Evolutionary conservation across 2,113 vertebrate species (phyloP).

Genomic region (Columba livia): DNA sequence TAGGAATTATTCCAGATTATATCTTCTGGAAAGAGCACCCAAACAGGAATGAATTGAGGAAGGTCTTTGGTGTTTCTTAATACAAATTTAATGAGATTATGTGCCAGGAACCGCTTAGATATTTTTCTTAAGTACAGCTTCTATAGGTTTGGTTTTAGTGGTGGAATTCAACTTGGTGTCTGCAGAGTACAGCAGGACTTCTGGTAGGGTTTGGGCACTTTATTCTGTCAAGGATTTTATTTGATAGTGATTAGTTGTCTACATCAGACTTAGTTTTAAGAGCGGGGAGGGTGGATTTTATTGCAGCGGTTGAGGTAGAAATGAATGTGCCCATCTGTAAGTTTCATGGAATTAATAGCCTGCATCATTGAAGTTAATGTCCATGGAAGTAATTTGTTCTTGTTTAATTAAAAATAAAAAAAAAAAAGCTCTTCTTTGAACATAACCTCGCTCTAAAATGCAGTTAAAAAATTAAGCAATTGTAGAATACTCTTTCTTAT

Average conservation of each 20-base stretch:
- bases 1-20: neutral
- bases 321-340: neutral
- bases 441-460: neutral
- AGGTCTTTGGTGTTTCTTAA: neutral
- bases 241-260: neutral
- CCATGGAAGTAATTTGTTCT: neutral
- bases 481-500: neutral
- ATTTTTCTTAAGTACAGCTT: neutral
- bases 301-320: neutral
- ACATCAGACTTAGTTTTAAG: neutral
- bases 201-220: neutral
- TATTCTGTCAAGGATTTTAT: neutral
- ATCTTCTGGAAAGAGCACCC: neutral
- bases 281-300: neutral
- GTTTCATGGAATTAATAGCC: neutral
- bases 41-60: neutral
- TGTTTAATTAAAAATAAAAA: neutral
- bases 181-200: neutral
- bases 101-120: neutral
- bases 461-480: neutral
- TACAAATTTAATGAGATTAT: neutral
- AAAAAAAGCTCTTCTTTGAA: neutral
- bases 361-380: neutral
- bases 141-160: neutral
- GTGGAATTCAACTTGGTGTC: neutral